Evolutionary conservation across 1,140 invertebrate species (phyloP).

Genomic region (Thalassaphorura encarpata): DNA sequence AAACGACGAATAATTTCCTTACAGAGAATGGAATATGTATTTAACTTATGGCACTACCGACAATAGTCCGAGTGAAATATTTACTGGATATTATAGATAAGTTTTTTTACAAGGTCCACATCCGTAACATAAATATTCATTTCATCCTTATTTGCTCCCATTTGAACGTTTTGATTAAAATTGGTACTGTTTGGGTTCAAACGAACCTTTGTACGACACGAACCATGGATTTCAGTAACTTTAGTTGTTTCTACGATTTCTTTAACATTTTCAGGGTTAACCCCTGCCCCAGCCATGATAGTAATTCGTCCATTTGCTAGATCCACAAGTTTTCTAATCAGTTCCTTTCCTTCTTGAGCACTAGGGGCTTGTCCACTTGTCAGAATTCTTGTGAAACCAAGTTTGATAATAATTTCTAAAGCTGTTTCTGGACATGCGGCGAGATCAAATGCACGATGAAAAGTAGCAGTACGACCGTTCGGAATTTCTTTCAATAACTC

Average conservation of each 20-base stretch:
- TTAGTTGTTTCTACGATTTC: constrained; percentile 51
- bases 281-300: constrained; percentile 72
- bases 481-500: constrained; percentile 41
- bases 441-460: constrained; percentile 79
- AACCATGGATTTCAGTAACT: constrained; percentile 63
- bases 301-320: constrained; percentile 49
- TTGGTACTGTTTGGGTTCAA: too few species aligned
- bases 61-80: too few species aligned
- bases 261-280: constrained; percentile 59
- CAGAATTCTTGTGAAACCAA: constrained; percentile 69
- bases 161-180: too few species aligned
- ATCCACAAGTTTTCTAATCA: constrained; percentile 55
- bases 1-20: too few species aligned
- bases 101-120: too few species aligned
- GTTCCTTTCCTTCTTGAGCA: constrained; percentile 54
- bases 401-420: constrained; percentile 53
- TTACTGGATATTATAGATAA: too few species aligned
- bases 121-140: too few species aligned
- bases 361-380: constrained; percentile 61
- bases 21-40: too few species aligned
- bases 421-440: constrained; percentile 49
- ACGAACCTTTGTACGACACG: too few species aligned
- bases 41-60: too few species aligned
- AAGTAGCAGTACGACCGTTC: constrained; percentile 57
- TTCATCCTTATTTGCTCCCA: too few species aligned